These are phyloP conservation scores for Araneus ventricosus DNA, from an alignment of 1,140 invertebrate species.

Conservation along the genomic window DNA sequence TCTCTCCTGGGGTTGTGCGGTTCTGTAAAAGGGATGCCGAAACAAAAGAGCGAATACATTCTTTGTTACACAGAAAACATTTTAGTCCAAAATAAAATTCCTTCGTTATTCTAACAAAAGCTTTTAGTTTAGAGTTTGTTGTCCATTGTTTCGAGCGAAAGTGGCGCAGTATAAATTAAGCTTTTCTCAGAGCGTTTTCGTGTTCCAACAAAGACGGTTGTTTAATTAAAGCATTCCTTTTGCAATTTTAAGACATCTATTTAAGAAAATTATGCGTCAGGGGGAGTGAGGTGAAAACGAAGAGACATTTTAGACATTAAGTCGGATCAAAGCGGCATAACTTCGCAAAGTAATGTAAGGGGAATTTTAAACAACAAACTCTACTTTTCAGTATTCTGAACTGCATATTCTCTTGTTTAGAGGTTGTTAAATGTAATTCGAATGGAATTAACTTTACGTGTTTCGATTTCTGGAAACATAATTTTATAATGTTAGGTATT, in stretches of 20 bases:
- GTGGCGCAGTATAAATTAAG: slow-evolving; percentile 24
- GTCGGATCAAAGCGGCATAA: background rate
- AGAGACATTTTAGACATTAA: slow-evolving; percentile 5
- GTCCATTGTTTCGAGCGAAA: background rate
- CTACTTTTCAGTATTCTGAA: too few species aligned
- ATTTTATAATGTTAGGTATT: too few species aligned
- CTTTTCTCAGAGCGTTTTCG: background rate
- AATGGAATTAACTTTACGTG: background rate
- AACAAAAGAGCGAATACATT: slow-evolving; percentile 31
- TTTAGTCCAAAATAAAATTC: background rate
- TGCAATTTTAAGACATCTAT: slow-evolving; percentile 22
- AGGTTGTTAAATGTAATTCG: background rate
- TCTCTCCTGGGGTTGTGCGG: background rate
- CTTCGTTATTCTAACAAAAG: background rate
- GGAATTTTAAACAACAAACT: background rate
- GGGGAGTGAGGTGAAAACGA: background rate
- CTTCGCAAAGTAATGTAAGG: background rate
- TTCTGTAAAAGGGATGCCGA: background rate
- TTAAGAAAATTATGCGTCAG: slow-evolving; percentile 17
- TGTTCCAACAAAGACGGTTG: background rate
- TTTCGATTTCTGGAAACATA: too few species aligned
- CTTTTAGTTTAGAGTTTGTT: slow-evolving; percentile 16
- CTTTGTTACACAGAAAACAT: slow-evolving; percentile 47
- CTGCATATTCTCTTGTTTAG: background rate
- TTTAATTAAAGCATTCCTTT: slow-evolving; percentile 7